Evolutionary conservation across 2,888 invertebrate species (phyloP), one percentile per base, ranked within the genome.

Genomic region (Acanthoscelides obtectus): DNA sequence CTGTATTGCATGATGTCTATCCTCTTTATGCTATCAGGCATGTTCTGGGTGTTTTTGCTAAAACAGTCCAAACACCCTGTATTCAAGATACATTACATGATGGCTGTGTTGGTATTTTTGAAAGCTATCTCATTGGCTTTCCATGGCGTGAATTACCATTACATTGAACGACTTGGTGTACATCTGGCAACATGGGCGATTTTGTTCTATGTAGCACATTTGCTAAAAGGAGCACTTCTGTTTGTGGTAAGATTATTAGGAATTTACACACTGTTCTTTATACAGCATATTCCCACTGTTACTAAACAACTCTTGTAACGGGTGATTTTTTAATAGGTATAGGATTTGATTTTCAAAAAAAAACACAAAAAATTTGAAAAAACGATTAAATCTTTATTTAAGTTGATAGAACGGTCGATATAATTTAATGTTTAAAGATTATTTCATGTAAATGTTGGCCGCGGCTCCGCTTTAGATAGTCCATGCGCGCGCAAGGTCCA

Each of bases 131-230:
- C 98, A 0, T 86, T 99, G 69, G 91, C 98, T 73, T 98, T 99
- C 86, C 99, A 99, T 84, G 97, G 96, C 0, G 93, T 96, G 70
- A 96, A 96, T 84, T 96, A 93, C 82, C 97, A 98, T 83, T 98
- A 96, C 83, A 98, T 99, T 81, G 93, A 97, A 85, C 92, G 90
- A 20, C 90, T 93, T 76, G 99, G 99, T 0, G 94, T 95, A 78
- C 98, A 98, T 82, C 93, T 97, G 3, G 97, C 98, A 22, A 94
- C 98, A 0, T 99, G 99, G 98, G 99, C 99, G 0, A 95, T 99
- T 78, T 87, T 99, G 0, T 99, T 94, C 84, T 99, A 99, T 82
- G 94, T 99, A 70, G 97, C 97, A n/a, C 99, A 99, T 88, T 88
- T 99, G 67, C 74, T 85, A 20, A 85, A 85, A 79, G 85, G 85